Base-by-base conservation (phyloP, 2,797 vertebrate genomes). In the Chelon labrosus region DNA sequence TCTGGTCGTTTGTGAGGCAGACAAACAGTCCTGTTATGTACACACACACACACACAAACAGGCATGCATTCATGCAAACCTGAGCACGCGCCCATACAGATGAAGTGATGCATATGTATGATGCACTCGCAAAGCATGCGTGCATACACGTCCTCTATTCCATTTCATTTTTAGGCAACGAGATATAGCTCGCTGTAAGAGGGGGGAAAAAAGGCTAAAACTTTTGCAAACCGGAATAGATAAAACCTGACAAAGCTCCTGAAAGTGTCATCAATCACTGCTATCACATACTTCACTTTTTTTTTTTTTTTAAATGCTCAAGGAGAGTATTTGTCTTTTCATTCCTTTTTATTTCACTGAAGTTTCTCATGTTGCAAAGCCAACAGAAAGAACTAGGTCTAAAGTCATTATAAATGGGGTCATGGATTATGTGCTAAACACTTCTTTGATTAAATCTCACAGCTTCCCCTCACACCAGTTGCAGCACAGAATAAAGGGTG, bases 131-230 rank as follows among this genome's bases (percentile, higher is more conserved):
- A 35, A 7, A 50, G 13, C 16, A 38, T 42, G 2, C 47, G 35
- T 14, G 13, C 65, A 44, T 22, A 63, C 42, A 41, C 37, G 14
- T 62, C 47, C 65, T 53, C 31, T 7, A 58, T 83, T 70, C n/a
- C 75, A 73, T 75, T 85, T 80, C 31, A 87, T 76, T 39, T n/a
- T 68, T 49, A 59, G 51, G 58, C 44, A 14, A 73, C 59, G 58
- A 67, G 4, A 58, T 56, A 58, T 46, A 70, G 47, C 63, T 66
- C 50, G 25, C 10, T 56, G 61, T 51, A 49, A 7, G 31, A 31
- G 31, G 31, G 31, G 31, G 31, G 31, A 22, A 22, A 22, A 22
- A 22, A 1, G 22, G 3, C 22, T 22, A 22, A 22, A 22, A 22
- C 22, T 22, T 22, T 22, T 22, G 64, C 20, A 25, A 63, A 68